Evolutionary conservation across 2,888 invertebrate genomes (phyloP).

Genomic region (Hypolimnas misippus): DNA sequence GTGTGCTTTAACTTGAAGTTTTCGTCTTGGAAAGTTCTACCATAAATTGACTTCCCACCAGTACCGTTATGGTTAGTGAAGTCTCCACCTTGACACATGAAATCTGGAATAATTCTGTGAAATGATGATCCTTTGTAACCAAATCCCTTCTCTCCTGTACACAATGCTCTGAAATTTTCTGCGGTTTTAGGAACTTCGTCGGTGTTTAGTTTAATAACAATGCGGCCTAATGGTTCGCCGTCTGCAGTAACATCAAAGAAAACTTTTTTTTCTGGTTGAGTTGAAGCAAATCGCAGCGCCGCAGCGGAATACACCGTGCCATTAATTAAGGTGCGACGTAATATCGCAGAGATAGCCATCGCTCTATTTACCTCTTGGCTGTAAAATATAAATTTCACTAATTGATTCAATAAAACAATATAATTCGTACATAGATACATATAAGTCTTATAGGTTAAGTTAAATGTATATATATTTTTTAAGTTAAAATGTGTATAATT

Average conservation of each 20-base stretch:
- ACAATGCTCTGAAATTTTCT: conserved; percentile 97
- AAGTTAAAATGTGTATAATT: not conserved
- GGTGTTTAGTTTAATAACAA: conserved; percentile 93
- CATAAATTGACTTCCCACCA: conserved; percentile 98
- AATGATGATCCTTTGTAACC: conserved; percentile 96
- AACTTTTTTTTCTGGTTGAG: conserved; percentile 82
- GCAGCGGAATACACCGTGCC: conserved; percentile 75
- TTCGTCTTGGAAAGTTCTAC: conserved; percentile 96
- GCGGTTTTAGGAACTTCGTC: conserved; percentile 97
- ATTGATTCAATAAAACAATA: not conserved
- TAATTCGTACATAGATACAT: too few relatives aligned
- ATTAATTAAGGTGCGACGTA: conserved; percentile 68
- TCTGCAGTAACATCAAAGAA: conserved; percentile 96
- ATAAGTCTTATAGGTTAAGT: conserved; percentile 1
- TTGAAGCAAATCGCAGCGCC: conserved; percentile 69
- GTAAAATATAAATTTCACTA: not conserved
- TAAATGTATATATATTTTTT: not conserved
- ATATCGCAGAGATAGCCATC: conserved; percentile 60
- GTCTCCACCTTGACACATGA: conserved; percentile 98
- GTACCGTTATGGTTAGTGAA: conserved; percentile 97
- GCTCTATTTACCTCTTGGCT: conserved; percentile 23
- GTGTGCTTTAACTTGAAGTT: conserved; percentile 97
- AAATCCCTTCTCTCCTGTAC: conserved; percentile 85
- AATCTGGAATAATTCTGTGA: conserved; percentile 95
- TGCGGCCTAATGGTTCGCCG: conserved; percentile 90